A percentile compares a stretch with the other conserved stretches of the same genome.
Evolutionary conservation across 2,113 vertebrate genomes (phyloP).

Genomic region (Oryzias javanicus): DNA sequence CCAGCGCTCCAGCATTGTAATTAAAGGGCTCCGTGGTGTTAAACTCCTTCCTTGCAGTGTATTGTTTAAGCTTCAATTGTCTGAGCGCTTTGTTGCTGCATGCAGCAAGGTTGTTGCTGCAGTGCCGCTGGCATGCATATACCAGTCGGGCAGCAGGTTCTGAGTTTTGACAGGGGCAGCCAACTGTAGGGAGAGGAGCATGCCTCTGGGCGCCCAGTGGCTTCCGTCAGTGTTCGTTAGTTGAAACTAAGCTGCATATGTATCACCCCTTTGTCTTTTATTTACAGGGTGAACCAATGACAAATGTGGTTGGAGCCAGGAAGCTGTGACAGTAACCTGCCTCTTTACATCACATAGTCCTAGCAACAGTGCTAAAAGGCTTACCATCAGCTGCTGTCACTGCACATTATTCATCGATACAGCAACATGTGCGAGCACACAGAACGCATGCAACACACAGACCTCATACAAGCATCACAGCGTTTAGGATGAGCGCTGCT

Average conservation of each 20-base stretch:
- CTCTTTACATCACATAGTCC: slow-evolving; percentile 52
- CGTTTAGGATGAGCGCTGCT: slow-evolving; percentile 26
- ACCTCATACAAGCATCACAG: no score
- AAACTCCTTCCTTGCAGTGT: slow-evolving; percentile 27
- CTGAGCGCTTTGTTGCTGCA: slow-evolving; percentile 48
- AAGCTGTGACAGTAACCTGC: slow-evolving; percentile 59
- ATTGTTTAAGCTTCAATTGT: slow-evolving; percentile 24
- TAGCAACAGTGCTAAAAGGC: slow-evolving; percentile 61
- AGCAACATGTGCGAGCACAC: slow-evolving; percentile 18
- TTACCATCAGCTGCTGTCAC: slow-evolving; percentile 60
- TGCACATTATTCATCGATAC: slow-evolving; percentile 47
- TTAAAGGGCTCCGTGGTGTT: slow-evolving; percentile 24
- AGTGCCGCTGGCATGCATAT: slow-evolving; percentile 52
- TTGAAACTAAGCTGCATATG: slow-evolving; percentile 56
- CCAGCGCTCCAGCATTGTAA: slow-evolving; percentile 23
- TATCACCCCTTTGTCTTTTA: slow-evolving; percentile 66
- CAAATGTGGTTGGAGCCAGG: slow-evolving; percentile 42
- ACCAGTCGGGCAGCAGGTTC: slow-evolving; percentile 73
- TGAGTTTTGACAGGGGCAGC: slow-evolving; percentile 73
- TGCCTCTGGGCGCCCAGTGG: slow-evolving; percentile 49
- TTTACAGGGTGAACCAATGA: slow-evolving; percentile 64
- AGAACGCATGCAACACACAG: neutral
- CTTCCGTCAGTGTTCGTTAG: slow-evolving; percentile 69
- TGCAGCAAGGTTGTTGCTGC: slow-evolving; percentile 48
- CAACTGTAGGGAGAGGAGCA: slow-evolving; percentile 65